Evolutionary conservation across 2,888 invertebrate genomes (phyloP), one percentile per base, ranked within the genome.

Genomic region (Drosophila longiperda): DNA sequence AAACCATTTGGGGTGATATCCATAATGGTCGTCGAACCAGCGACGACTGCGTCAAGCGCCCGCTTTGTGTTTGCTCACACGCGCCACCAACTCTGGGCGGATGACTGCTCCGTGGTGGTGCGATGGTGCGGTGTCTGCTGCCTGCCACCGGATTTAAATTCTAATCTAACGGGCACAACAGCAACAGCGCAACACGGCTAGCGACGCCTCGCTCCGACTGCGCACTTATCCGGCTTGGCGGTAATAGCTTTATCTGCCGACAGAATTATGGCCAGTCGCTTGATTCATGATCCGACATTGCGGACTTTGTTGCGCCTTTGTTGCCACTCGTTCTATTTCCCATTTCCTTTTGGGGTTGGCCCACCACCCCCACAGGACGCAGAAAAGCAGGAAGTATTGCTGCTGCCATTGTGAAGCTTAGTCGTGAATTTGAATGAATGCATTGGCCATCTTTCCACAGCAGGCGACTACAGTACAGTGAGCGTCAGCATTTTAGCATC

Each of bases 231-330:
- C 81, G 82, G 76, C 72, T 80, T 82, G 87, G 86, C 88, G 86
- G 87, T 92, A 92, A 92, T 92, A 91, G 92, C 92, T 92, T 91
- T 92, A 92, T 92, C 91, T 92, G 92, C 91, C 89, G 90, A 92
- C 87, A 91, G 92, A 92, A 91, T 91, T 91, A 92, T 91, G 91
- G 85, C 73, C 87, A 86, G 82, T 74, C 82, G 83, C 82, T 87
- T 92, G 92, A 92, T 92, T 92, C 92, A 92, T 92, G 88, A 88
- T 84, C 80, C 84, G 26, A 59, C 72, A 71, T 67, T 75, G 79
- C 67, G 75, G 73, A 76, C 78, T 68, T 76, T 70, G 73, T 71
- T 80, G 68, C 57, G 73, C 72, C 72, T 66, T 64, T 79, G 61
- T 66, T 78, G 66, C 26, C 33, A 34, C 65, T 54, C 67, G 62